Conservation (phyloP, 2,888 invertebrate species). For the Erebia ligea region DNA sequence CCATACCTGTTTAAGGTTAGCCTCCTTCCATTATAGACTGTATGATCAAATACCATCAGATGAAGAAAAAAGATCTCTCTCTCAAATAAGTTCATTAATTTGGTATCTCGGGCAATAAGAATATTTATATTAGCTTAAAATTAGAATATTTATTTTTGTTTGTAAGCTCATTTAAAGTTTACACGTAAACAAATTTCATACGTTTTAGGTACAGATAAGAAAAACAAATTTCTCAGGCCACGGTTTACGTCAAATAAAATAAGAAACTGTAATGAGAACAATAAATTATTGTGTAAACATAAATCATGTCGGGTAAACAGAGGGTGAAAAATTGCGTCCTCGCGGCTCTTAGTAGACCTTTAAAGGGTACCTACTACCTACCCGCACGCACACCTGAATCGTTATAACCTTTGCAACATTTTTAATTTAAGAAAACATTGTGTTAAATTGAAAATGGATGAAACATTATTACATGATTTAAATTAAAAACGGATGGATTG, state of each 20-base stretch:
- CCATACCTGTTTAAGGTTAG: too few relatives aligned
- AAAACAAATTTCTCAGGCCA: conserved; percentile 22
- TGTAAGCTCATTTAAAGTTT: background rate
- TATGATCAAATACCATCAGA: too few relatives aligned
- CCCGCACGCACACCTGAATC: conserved; percentile 28
- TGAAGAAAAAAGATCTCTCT: too few relatives aligned
- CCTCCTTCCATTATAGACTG: too few relatives aligned
- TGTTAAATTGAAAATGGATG: background rate
- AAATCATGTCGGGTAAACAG: conserved; percentile 31
- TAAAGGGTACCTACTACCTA: conserved; percentile 16
- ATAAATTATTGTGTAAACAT: conserved; percentile 31
- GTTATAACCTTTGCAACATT: conserved; percentile 10
- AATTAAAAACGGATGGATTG: too few relatives aligned
- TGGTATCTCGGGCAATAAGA: too few relatives aligned
- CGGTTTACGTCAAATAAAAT: conserved; percentile 31
- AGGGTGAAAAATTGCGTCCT: conserved; percentile 35
- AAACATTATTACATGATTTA: too few relatives aligned
- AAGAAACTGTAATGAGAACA: conserved; percentile 36
- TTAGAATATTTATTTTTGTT: background rate
- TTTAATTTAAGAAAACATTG: conserved; percentile 7
- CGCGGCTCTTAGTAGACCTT: conserved; percentile 29
- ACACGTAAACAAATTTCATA: background rate
- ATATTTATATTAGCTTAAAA: too few relatives aligned
- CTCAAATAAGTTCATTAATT: too few relatives aligned
- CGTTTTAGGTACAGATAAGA: background rate